Conservation (phyloP, 2,888 invertebrate species). For the Gonocerus acuteangulatus region DNA sequence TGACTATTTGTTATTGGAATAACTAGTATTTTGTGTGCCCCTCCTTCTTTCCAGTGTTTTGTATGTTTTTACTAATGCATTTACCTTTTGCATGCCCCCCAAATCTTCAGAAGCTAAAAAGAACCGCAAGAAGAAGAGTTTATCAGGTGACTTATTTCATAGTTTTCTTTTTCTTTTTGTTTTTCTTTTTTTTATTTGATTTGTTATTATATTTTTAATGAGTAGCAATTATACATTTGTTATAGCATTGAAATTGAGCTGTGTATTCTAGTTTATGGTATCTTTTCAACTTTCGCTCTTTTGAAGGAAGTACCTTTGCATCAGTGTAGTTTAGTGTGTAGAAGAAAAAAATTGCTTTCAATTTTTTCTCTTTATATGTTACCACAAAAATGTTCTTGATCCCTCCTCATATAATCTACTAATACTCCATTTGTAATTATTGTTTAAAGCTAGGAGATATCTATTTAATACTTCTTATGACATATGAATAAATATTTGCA, state of each 20-base stretch:
- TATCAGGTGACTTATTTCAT: conserved; percentile 61
- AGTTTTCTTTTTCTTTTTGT: conserved; percentile 43
- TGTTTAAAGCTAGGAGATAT: too few species aligned
- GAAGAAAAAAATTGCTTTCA: not conserved
- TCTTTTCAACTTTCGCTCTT: too few species aligned
- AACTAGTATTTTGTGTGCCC: conserved; percentile 31
- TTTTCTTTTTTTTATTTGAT: too few species aligned
- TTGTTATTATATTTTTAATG: conserved; percentile 23
- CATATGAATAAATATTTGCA: too few species aligned
- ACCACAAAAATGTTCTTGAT: not conserved
- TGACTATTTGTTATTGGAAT: conserved; percentile 28
- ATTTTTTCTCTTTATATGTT: not conserved
- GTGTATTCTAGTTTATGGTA: too few species aligned
- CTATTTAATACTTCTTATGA: too few species aligned
- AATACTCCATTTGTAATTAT: too few species aligned
- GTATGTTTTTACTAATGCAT: conserved; percentile 46
- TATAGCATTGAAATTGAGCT: not conserved
- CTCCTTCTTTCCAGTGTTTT: conserved; percentile 32
- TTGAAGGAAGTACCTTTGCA: too few species aligned
- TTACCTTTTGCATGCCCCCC: conserved; percentile 49
- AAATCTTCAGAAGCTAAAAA: conserved; percentile 81
- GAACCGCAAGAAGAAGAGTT: conserved; percentile 87
- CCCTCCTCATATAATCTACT: too few species aligned
- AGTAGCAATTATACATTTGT: conserved; percentile 26
- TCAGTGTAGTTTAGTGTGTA: too few species aligned